Base-by-base conservation (phyloP, 2,888 invertebrate genomes). In the Volucella bombylans region DNA sequence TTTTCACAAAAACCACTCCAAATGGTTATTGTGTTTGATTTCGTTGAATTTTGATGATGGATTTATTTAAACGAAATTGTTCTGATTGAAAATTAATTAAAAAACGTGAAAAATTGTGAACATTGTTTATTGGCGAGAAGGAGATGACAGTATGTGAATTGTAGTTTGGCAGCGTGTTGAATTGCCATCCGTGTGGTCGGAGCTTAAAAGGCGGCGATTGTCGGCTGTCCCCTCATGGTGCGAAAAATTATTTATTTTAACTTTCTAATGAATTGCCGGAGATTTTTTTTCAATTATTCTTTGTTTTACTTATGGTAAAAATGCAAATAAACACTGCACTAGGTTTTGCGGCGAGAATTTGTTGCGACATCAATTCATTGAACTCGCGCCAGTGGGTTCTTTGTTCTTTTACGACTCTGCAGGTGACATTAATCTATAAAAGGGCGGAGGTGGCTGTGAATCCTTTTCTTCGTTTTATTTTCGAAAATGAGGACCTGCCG, bases 121-220 rank as follows among this genome's bases (percentile, higher is more conserved):
- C 49, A 79, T 82, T 80, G 83, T 83, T 83, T 83, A 71, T 83
- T 74, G 11, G 73, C n/a, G 15, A 18, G 68, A 79, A 9, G 14
- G 79, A 83, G 83, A 83, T 47, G 43, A 31, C n/a, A 50, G n/a
- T 65, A 69, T 49, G 31, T 12, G 2, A 10, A 9, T 47, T 47
- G 38, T 65, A 45, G 41, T 61, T 72, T 41, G 62, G 55, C 57
- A 82, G 79, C 74, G 65, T 79, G 80, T 74, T 73, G 57, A 38
- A 49, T 67, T 62, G 62, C 45, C 45, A 47, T 57, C 77, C 68
- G 47, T 83, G 83, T 83, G 80, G 73, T 74, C 1, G 43, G 43
- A 80, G 80, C 80, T 80, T 80, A 50, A 83, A 82, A 80, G 80
- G 83, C 83, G 80, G 80, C 55, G 80, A 73, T 67, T 79, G 39